These are phyloP conservation scores for Mus spretus DNA, from an alignment of 2,797 vertebrate species.

Conservation along the genomic window DNA sequence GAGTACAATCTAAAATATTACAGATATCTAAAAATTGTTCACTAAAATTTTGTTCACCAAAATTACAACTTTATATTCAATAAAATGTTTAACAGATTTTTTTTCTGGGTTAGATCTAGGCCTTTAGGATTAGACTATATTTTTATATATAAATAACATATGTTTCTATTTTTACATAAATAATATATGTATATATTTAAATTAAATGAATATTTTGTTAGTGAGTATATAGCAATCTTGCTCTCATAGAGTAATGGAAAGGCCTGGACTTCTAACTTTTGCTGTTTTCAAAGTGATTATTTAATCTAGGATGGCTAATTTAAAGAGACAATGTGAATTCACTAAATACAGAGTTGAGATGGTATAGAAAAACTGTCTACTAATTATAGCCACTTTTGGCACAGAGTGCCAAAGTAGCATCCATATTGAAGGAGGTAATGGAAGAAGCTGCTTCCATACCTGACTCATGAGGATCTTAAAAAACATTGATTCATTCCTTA, in stretches of 20 bases:
- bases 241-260: rapidly evolving
- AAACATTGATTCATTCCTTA: not conserved
- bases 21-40: not conserved
- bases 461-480: not conserved
- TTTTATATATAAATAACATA: not conserved
- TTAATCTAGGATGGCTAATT: not conserved
- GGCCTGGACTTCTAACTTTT: not conserved
- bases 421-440: not conserved
- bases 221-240: not conserved
- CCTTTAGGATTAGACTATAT: not conserved
- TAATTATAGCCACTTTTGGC: not conserved
- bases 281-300: not conserved
- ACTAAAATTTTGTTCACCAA: not conserved
- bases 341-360: not conserved
- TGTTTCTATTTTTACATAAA: not conserved
- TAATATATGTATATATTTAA: not conserved
- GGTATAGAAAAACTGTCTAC: not conserved
- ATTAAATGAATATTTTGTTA: not conserved
- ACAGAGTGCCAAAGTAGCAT: not conserved
- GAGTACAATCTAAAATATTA: not conserved
- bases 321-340: not conserved
- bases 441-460: not conserved
- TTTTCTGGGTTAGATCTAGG: not conserved
- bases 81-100: constrained; percentile 15
- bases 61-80: not conserved